These are phyloP conservation scores for Melipona quadrifasciata DNA, from an alignment of 1,140 invertebrate species.

Conservation along the genomic window DNA sequence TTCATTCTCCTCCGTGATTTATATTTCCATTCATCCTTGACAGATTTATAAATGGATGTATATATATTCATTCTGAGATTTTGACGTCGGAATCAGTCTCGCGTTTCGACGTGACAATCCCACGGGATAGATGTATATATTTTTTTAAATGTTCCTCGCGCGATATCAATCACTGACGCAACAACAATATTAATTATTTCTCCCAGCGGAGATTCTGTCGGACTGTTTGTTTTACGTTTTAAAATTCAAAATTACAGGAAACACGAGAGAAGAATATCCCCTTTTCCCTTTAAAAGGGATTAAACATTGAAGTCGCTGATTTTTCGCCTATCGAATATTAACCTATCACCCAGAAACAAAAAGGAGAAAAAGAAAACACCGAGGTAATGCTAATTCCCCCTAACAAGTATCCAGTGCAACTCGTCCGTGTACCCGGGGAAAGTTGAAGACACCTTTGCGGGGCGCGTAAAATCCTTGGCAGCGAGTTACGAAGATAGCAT, in stretches of 20 bases:
- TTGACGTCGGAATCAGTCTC: neutral
- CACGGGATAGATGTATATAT: neutral
- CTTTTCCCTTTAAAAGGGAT: neutral
- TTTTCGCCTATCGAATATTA: too few species aligned
- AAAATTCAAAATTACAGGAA: neutral
- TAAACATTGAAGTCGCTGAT: neutral
- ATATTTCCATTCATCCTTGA: neutral
- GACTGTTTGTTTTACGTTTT: neutral
- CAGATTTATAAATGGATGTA: neutral
- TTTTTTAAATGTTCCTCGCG: neutral
- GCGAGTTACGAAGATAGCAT: slow-evolving; percentile 45
- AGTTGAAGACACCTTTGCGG: neutral
- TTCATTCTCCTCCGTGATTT: neutral
- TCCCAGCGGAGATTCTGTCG: neutral
- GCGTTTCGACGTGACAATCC: neutral
- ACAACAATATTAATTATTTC: too few species aligned
- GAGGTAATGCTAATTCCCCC: neutral
- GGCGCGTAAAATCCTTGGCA: slow-evolving; percentile 29
- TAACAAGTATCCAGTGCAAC: neutral
- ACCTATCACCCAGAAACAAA: too few species aligned
- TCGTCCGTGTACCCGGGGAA: neutral
- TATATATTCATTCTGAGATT: neutral
- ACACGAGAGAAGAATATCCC: neutral
- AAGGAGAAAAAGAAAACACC: neutral
- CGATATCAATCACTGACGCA: too few species aligned